Base-by-base conservation (phyloP, 2,888 invertebrate species). In the Hirtodrosophila alboralis region DNA sequence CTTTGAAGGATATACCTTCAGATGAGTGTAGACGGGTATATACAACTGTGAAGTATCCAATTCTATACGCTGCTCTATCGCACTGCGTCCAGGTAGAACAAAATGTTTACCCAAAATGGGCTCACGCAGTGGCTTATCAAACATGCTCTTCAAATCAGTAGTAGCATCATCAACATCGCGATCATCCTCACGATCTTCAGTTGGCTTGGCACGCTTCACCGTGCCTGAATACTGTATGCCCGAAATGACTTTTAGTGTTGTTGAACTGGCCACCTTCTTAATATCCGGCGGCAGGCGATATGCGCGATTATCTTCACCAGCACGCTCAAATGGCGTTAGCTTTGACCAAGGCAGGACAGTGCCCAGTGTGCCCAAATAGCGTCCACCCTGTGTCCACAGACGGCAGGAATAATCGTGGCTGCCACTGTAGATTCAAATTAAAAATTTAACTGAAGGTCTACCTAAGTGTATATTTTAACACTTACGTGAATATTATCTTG, bases 281-380 rank as follows among this genome's bases (percentile, higher is more conserved):
- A 96, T 92, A 88, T 97, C 96, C 0, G 94, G 93, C 3, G 96
- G 96, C 68, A 94, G 90, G 28, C 93, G 92, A 75, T 90, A 92
- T 3, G 23, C 51, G 1, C 61, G 65, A 41, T 64, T 60, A n/a
- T 91, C 84, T 21, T 92, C 91, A 1, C 80, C 78, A n/a, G 91
- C 89, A 4, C 88, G 84, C 37, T 88, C 88, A 4, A 90, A 89
- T n/a, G 91, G 90, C 1, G 92, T 90, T 26, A 93, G 76, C 31
- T 91, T 91, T 18, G 91, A 90, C 94, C 94, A 95, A 0, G 93
- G 91, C 76, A 92, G 91, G 72, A 93, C 93, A 45, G 95, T 94
- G 47, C 96, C 96, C 69, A 96, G 91, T 4, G 95, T 95, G 70
- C 95, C 95, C 71, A 96, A 86, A 86, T 93, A 93, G 78, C 92